A percentile compares a stretch with the other conserved stretches of the same genome.
Evolutionary conservation across 1,140 invertebrate genomes (phyloP).

Genomic region (Zaprionus capensis): DNA sequence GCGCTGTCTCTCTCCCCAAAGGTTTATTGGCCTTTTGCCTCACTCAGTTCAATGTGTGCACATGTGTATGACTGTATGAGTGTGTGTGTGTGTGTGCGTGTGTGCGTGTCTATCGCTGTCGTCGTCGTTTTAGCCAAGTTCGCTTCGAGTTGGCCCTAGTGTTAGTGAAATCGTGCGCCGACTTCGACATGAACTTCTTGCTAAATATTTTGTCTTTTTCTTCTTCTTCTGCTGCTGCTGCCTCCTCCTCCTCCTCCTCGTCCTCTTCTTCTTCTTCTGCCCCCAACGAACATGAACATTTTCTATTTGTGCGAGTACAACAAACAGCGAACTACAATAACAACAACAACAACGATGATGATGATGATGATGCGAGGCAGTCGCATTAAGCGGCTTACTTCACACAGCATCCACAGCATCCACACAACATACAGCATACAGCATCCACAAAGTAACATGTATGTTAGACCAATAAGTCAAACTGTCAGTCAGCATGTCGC

Average conservation of each 20-base stretch:
- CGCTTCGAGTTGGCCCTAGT: conserved; percentile 59
- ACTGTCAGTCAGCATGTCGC: conserved; percentile 4
- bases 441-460: conserved; percentile 1
- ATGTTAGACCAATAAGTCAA: conserved; percentile 1
- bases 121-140: conserved; percentile 70
- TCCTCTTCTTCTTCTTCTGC: conserved; percentile 23
- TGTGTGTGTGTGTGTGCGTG: conserved; percentile 15
- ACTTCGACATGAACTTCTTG: conserved; percentile 58
- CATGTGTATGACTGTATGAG: background rate
- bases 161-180: conserved; percentile 71
- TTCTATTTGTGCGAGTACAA: conserved; percentile 68
- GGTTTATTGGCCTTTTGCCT: conserved; percentile 81
- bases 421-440: background rate
- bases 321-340: background rate
- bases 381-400: conserved; percentile 68
- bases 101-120: conserved; percentile 42
- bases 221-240: background rate
- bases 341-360: background rate
- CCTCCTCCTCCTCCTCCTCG: no score
- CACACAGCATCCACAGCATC: conserved; percentile 31
- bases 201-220: conserved; percentile 70
- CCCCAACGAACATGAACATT: conserved; percentile 49
- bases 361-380: conserved; percentile 16
- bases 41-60: conserved; percentile 37
- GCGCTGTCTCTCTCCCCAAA: conserved; percentile 57